phyloP scores from a whole-genome alignment of 1,140 invertebrate genomes.

The Dreissena polymorpha region DNA sequence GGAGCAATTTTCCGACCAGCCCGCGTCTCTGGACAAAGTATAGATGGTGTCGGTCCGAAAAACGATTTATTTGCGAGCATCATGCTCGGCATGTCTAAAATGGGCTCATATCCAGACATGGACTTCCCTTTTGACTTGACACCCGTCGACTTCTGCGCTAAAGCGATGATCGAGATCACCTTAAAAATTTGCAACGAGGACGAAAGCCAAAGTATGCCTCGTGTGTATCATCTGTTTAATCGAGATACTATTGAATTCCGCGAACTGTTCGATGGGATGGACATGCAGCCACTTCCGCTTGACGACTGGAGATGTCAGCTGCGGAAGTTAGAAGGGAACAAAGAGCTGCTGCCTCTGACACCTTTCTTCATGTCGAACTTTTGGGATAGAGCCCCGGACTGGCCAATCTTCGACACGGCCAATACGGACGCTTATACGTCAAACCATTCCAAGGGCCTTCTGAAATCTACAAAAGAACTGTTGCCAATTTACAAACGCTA shows the following conservation, averaged over 20 bases:
- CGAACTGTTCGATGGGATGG: constrained; percentile 61
- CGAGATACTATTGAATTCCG: constrained; percentile 61
- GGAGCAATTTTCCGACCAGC: constrained; percentile 69
- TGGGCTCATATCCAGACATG: constrained; percentile 64
- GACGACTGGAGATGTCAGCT: constrained; percentile 62
- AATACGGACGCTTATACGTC: constrained; percentile 60
- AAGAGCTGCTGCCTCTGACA: constrained; percentile 61
- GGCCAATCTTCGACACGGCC: constrained; percentile 65
- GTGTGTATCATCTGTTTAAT: constrained; percentile 66
- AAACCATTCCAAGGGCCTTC: constrained; percentile 47
- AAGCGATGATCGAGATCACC: constrained; percentile 64
- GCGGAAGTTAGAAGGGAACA: constrained; percentile 44
- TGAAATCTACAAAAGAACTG: constrained; percentile 54
- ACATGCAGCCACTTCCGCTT: constrained; percentile 46
- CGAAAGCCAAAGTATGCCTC: constrained; percentile 21
- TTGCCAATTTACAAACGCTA: constrained; percentile 57
- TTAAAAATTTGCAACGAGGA: constrained; percentile 51
- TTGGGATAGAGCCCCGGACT: constrained; percentile 61
- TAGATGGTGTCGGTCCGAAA: constrained; percentile 60
- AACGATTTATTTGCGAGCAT: constrained; percentile 65
- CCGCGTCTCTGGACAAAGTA: constrained; percentile 58
- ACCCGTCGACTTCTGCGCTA: constrained; percentile 65
- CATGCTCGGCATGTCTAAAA: constrained; percentile 60
- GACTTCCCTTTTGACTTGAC: constrained; percentile 68
- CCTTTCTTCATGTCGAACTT: constrained; percentile 64